Conservation (phyloP, 2,888 invertebrate genomes). For the Lypha dubia region DNA sequence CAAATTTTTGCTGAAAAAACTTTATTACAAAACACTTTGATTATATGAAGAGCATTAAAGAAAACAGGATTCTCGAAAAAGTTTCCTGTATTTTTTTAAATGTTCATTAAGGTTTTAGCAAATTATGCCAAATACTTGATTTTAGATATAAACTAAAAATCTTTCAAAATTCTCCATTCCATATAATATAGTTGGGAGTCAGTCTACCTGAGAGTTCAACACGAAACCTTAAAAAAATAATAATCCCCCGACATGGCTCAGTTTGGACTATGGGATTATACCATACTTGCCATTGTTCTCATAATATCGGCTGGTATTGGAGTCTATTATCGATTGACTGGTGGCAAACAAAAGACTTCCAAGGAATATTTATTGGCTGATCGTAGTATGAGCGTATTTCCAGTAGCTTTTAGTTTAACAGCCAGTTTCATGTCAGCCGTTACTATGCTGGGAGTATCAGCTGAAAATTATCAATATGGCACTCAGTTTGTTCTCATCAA, state of each 20-base stretch:
- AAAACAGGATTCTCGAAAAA: background rate
- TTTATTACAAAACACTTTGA: slow-evolving; percentile 39
- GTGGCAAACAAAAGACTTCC: slow-evolving; percentile 92
- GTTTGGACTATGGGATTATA: slow-evolving; percentile 89
- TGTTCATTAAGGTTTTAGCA: background rate
- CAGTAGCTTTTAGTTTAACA: slow-evolving; percentile 95
- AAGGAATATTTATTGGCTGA: slow-evolving; percentile 94
- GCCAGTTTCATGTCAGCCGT: slow-evolving; percentile 97
- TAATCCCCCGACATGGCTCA: slow-evolving; percentile 75
- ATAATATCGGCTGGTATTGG: slow-evolving; percentile 90
- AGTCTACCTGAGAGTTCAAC: background rate
- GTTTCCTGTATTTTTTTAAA: background rate
- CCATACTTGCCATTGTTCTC: slow-evolving; percentile 89
- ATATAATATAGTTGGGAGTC: slow-evolving; percentile 14
- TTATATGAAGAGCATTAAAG: background rate
- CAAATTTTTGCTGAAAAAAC: background rate
- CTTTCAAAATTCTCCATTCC: background rate
- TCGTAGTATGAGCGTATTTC: slow-evolving; percentile 90
- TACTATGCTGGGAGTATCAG: slow-evolving; percentile 93
- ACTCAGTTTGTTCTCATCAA: slow-evolving; percentile 92
- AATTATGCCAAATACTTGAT: background rate
- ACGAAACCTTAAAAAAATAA: background rate
- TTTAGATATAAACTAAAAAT: background rate
- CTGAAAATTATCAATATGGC: slow-evolving; percentile 93
- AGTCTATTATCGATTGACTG: slow-evolving; percentile 92